phyloP scores from a whole-genome alignment of 2,797 vertebrate genomes.

The Sandelia bainsii region DNA sequence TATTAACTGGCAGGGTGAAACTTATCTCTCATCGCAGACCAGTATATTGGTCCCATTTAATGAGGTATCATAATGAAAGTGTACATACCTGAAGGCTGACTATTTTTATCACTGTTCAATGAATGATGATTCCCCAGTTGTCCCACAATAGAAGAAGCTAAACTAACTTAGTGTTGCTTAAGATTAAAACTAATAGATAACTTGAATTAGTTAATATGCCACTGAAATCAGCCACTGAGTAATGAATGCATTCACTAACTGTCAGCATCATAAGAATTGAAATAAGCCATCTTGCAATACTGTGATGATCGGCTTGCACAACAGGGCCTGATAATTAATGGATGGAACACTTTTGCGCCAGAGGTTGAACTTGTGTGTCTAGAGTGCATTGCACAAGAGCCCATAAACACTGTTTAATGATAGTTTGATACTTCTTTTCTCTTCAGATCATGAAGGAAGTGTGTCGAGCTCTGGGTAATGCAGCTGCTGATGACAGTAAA shows the following conservation, averaged over 20 bases:
- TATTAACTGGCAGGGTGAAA: constrained; percentile 12
- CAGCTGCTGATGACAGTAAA: constrained; percentile 95
- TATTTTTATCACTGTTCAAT: not conserved
- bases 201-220: no score
- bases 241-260: not conserved
- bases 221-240: no score
- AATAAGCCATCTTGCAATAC: not conserved
- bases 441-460: constrained; percentile 98
- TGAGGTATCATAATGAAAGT: not conserved
- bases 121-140: no score
- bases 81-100: not conserved
- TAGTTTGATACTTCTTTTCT: constrained; percentile 6
- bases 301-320: not conserved
- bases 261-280: not conserved
- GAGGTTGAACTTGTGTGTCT: not conserved
- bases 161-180: no score
- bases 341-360: not conserved
- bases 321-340: not conserved
- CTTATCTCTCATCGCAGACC: not conserved
- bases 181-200: not conserved
- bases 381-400: not conserved
- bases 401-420: not conserved
- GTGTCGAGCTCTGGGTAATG: constrained; percentile 93
- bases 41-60: not conserved
- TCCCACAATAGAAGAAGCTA: not conserved